Evolutionary conservation across 1,140 invertebrate species (phyloP).

Genomic region (Gonatopus flavifemur): DNA sequence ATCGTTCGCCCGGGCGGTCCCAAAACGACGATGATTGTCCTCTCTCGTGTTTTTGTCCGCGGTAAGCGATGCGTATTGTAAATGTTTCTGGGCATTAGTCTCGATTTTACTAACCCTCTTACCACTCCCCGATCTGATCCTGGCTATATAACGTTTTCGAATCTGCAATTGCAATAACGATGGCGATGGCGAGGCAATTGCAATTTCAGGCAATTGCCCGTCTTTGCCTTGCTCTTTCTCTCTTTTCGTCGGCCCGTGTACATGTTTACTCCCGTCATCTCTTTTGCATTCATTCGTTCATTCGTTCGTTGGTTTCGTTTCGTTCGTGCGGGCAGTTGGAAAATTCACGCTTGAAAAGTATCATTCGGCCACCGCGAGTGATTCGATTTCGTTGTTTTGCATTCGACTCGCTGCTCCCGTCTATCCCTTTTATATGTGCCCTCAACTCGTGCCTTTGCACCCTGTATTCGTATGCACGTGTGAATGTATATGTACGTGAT

Average conservation of each 20-base stretch:
- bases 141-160: too few relatives aligned
- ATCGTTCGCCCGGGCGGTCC: constrained; percentile 1
- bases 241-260: too few relatives aligned
- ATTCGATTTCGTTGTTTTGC: constrained; percentile 54
- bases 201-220: too few relatives aligned
- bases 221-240: too few relatives aligned
- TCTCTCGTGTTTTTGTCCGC: constrained; percentile 30
- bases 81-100: constrained; percentile 38
- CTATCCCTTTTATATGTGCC: too few relatives aligned
- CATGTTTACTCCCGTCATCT: background rate
- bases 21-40: background rate
- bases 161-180: constrained; percentile 35
- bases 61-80: constrained; percentile 36
- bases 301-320: background rate
- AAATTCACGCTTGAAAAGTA: constrained; percentile 56
- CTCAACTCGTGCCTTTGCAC: constrained; percentile 12
- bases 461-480: too few relatives aligned
- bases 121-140: too few relatives aligned
- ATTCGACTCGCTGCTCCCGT: constrained; percentile 30
- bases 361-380: constrained; percentile 45
- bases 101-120: constrained; percentile 39
- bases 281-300: background rate
- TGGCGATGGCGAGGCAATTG: too few relatives aligned
- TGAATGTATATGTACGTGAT: too few relatives aligned
- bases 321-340: constrained; percentile 37